Evolutionary conservation across 2,113 vertebrate species (phyloP).

Genomic region (Indicator indicator): DNA sequence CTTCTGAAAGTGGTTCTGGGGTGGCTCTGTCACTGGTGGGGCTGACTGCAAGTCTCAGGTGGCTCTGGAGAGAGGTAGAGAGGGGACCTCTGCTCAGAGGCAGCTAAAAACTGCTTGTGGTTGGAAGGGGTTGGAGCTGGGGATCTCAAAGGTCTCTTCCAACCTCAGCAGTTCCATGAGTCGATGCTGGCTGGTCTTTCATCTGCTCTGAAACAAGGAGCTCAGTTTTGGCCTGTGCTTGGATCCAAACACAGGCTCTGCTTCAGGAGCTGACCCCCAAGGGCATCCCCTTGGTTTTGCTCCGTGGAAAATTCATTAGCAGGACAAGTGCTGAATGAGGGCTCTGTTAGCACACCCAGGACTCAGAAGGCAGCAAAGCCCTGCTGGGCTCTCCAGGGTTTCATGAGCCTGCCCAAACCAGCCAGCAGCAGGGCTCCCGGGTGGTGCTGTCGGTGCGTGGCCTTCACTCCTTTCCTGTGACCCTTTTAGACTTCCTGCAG

Average conservation of each 20-base stretch:
- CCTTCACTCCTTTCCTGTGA: not conserved
- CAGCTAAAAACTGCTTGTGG: not conserved
- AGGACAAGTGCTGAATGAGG: not conserved
- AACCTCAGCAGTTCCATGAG: no score
- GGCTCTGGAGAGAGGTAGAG: not conserved
- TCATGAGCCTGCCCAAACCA: not conserved
- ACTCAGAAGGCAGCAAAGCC: not conserved
- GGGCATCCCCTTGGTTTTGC: not conserved
- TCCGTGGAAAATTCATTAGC: not conserved
- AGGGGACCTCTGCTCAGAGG: not conserved
- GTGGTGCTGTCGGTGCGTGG: not conserved
- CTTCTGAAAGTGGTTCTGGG: not conserved
- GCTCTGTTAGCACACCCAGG: not conserved
- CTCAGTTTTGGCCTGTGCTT: accelerated
- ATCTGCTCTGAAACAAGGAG: not conserved
- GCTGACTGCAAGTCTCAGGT: accelerated
- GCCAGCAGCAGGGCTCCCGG: not conserved
- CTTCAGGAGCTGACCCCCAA: not conserved
- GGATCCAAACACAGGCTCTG: not conserved
- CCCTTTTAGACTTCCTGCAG: not conserved
- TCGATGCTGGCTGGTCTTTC: no score
- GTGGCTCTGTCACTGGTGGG: not conserved
- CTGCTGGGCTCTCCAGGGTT: not conserved
- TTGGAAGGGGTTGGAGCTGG: not conserved
- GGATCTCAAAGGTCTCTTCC: no score